Base-by-base conservation (phyloP, 2,888 invertebrate genomes). In the Litoditis marina region DNA sequence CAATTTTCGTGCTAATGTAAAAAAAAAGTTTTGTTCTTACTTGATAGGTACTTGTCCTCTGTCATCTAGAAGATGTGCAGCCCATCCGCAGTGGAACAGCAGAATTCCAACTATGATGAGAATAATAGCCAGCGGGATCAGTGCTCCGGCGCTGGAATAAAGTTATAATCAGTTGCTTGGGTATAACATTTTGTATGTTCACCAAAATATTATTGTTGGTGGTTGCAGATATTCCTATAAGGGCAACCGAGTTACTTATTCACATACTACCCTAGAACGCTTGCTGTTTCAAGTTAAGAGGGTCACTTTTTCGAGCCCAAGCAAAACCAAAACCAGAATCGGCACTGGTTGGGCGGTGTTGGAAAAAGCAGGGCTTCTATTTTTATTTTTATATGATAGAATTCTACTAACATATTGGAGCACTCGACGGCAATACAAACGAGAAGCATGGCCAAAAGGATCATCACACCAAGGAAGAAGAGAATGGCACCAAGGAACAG, bases 81-180 rank as follows among this genome's bases (percentile, higher is more conserved):
- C 82, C 75, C 82, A 82, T 59, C 82, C 82, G 65, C 81, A 82
- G 60, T 82, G 82, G 67, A 82, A 75, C 19, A 82, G 64, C n/a
- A 80, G 65, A 28, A 82, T 70, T 52, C 82, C 82, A 52, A 79
- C 75, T 60, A 81, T 75, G 34, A 82, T 73, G 28, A 82, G 72
- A 39, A 83, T 71, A n/a, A 82, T 51, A 13, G 78, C 81, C 7
- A 82, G 68, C 4, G 81, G 80, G 31, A 82, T 64, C 16, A 82
- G 58, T 16, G 71, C 78, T 22, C 77, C 76, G 4, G 77, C 78
- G 53, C 80, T 80, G 61, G n/a, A n/a, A n/a, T 16, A 49, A 7
- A 7, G 39, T 25, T 46, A 53, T 6, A 34, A n/a, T n/a, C 1
- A 47, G 1, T 47, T 47, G 22, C 13, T 36, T 36, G 39, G 39